A percentile compares a stretch with the other conserved stretches of the same genome.
Conservation (phyloP, 1,140 invertebrate genomes). For the Camponotus floridanus region DNA sequence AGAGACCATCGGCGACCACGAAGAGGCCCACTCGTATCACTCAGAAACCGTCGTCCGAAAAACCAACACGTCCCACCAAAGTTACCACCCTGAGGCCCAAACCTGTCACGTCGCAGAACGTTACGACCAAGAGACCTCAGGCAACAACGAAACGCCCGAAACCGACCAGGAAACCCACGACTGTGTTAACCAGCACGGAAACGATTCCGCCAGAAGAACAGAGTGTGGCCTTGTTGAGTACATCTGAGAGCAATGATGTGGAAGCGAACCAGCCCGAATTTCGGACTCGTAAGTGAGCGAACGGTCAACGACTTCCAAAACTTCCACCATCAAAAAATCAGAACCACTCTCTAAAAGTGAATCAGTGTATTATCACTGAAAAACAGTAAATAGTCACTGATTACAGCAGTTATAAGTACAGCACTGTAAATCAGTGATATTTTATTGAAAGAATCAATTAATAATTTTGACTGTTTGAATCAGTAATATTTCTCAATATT, state of each 20-base stretch:
- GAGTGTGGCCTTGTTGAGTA: neutral
- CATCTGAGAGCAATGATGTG: slow-evolving; percentile 41
- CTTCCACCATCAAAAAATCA: slow-evolving; percentile 13
- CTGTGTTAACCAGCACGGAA: slow-evolving; percentile 71
- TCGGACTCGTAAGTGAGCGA: slow-evolving; percentile 76
- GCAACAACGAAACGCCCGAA: slow-evolving; percentile 79
- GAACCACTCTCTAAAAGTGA: no score
- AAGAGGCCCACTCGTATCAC: slow-evolving; percentile 76
- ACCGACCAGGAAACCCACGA: slow-evolving; percentile 77
- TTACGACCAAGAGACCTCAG: slow-evolving; percentile 82
- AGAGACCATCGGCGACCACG: slow-evolving; percentile 74
- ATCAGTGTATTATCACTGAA: no score
- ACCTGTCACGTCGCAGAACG: slow-evolving; percentile 74
- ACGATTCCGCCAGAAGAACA: slow-evolving; percentile 63
- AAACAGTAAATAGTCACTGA: no score
- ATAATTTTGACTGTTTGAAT: no score
- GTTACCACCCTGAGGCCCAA: slow-evolving; percentile 80
- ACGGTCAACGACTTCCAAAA: slow-evolving; percentile 32
- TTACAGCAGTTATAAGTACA: no score
- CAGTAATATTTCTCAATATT: no score
- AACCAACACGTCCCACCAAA: slow-evolving; percentile 76
- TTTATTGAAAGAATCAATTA: no score
- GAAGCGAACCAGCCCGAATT: slow-evolving; percentile 69
- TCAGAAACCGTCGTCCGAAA: slow-evolving; percentile 84
- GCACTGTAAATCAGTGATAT: no score